Base-by-base conservation (phyloP, 1,140 invertebrate genomes). In the Branchinecta lynchi region DNA sequence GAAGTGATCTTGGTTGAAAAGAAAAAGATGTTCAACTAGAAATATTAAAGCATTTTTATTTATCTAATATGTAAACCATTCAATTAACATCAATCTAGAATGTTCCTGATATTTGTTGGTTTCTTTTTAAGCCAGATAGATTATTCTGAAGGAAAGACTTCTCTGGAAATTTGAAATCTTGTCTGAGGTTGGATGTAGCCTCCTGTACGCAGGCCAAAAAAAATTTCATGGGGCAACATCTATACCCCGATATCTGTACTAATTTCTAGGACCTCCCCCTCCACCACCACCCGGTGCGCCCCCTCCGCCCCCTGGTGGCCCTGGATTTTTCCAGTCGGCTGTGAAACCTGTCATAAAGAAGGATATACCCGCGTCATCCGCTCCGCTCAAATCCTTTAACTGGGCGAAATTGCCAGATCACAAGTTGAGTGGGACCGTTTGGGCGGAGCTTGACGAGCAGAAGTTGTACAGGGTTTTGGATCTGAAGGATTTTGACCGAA, bases 311-410 rank as follows among this genome's bases (percentile, higher is more conserved):
- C 66, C 46, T 45, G 69, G 15, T n/a, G 32, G 20, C 32, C 46
- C 44, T 12, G 67, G 3, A 68, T 15, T 60, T 2, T 45, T 15
- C 15, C 60, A 21, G 45, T 68, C 76, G n/a, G 81, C 84, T 67
- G 75, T 80, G 66, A 80, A 81, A 45, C 84, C 84, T 73, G 89
- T 90, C 76, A 87, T 90, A 73, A 86, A 91, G 70, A 93, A 93
- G 72, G 89, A 93, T 75, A 78, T 84, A 45, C 84, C 84, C 44
- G 78, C 82, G 70, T 89, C 95, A 7, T 86, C 87, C 20, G 91
- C 92, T 79, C 91, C 93, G 0, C 80, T 98, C 3, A 98, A 97
- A 78, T 94, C 93, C 43, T 95, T 98, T 80, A 98, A 98, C 79
- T 98, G 96, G 94, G 90, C 90, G 8, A 96, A 96, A 76, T 81